Base-by-base conservation (phyloP, 1,140 invertebrate species). In the Drosophila busckii region DNA sequence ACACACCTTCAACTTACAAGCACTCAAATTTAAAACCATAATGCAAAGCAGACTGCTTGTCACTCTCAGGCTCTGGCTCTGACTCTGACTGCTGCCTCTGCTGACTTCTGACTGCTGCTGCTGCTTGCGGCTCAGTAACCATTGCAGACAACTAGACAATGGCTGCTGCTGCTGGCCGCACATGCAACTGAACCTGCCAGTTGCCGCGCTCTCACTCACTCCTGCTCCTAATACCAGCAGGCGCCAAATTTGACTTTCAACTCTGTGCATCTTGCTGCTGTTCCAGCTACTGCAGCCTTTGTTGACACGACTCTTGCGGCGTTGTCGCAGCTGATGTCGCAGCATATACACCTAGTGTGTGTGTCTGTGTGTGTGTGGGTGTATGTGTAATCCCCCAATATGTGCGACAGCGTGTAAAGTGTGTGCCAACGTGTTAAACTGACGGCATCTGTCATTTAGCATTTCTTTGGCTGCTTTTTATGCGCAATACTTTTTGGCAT, bases 271-370 rank as follows among this genome's bases (percentile, higher is more conserved):
- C n/a, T 44, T 13, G 17, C 10, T 35, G 10, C 40, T 44, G 31
- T 19, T 50, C 31, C 19, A 58, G 40, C 35, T 41, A 49, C 38
- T 56, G 63, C 40, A 19, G 49, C 73, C 67, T 80, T 69, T 73
- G 73, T 80, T 80, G 73, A 80, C 73, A 80, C 37, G 65, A 69
- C 75, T 73, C 68, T 58, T 73, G 65, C 64, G 73, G 76, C 68
- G 54, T 68, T 80, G 73, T 82, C 50, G 56, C 73, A 80, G 73
- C 75, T 50, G 75, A 60, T 82, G 73, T 82, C 75, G 66, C 75
- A 55, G 58, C 75, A 68, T 52, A 62, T 41, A 44, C 29, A 20
- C 16, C 13, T 37, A 25, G 12, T 26, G 8, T 38, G 34, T 20
- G 26, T 25, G n/a, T 4, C 10, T 10, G 7, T 19, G 7, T 17